Evolutionary conservation across 2,888 invertebrate species (phyloP).

Genomic region (Patella caerulea): DNA sequence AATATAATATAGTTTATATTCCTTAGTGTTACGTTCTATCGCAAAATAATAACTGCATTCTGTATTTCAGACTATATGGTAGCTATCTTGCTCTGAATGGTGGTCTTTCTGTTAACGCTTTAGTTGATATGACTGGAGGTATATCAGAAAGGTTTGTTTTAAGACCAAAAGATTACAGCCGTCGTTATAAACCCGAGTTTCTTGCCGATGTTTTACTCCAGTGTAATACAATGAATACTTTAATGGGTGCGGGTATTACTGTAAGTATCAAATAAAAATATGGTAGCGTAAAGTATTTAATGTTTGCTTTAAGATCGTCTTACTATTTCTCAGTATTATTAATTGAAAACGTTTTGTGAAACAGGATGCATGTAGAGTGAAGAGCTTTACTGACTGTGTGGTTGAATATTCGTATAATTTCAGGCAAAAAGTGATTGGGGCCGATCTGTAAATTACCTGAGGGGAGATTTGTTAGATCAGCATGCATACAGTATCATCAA

Average conservation of each 20-base stretch:
- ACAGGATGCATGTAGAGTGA: background rate
- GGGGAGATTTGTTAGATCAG: constrained; percentile 63
- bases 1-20: too few species aligned
- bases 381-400: background rate
- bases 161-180: constrained; percentile 14
- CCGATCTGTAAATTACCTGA: constrained; percentile 81
- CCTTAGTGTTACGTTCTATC: background rate
- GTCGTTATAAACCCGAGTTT: constrained; percentile 32
- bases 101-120: constrained; percentile 48
- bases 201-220: constrained; percentile 5
- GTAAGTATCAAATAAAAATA: constrained; percentile 32
- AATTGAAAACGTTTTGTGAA: background rate
- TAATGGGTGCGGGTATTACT: constrained; percentile 49
- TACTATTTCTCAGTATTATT: too few species aligned
- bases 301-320: too few species aligned
- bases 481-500: constrained; percentile 70
- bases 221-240: constrained; percentile 43
- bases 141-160: constrained; percentile 51
- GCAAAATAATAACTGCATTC: background rate
- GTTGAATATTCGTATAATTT: background rate
- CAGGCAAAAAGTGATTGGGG: constrained; percentile 12
- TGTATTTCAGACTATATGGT: constrained; percentile 43
- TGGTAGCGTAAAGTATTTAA: too few species aligned
- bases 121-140: constrained; percentile 60
- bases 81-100: constrained; percentile 51